These are phyloP conservation scores for Hedya salicella DNA, from an alignment of 2,888 invertebrate genomes.

Conservation along the genomic window DNA sequence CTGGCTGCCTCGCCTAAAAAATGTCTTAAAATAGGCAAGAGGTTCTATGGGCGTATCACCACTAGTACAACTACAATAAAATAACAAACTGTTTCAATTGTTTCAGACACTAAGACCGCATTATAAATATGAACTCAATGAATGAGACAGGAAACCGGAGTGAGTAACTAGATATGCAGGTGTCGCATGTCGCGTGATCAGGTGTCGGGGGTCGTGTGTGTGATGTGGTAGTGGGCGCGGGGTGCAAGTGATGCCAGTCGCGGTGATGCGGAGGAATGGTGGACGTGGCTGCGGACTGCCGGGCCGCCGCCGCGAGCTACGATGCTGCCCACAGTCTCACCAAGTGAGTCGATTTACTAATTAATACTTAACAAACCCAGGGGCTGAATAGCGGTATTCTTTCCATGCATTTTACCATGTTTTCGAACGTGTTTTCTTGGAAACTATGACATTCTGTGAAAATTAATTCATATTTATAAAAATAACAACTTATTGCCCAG, in stretches of 20 bases:
- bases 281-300: conserved; percentile 84
- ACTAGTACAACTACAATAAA: not conserved
- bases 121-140: conserved; percentile 35
- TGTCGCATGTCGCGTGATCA: conserved; percentile 46
- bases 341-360: conserved; percentile 67
- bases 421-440: too few species aligned
- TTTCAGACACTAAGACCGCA: conserved; percentile 30
- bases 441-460: too few species aligned
- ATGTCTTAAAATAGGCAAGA: too few species aligned
- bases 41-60: too few species aligned
- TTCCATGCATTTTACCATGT: too few species aligned
- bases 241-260: conserved; percentile 78
- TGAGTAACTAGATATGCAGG: conserved; percentile 42
- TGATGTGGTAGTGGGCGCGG: conserved; percentile 65
- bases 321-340: conserved; percentile 74
- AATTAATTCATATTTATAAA: too few species aligned
- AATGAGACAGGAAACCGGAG: conserved; percentile 26
- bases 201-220: conserved; percentile 56
- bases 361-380: too few species aligned
- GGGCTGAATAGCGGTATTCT: too few species aligned
- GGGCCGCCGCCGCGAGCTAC: conserved; percentile 76
- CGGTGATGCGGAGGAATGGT: conserved; percentile 84
- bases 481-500: too few species aligned
- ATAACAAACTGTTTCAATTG: conserved; percentile 34
- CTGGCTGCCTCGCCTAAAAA: too few species aligned